phyloP scores from a whole-genome alignment of 2,113 vertebrate genomes.

The Synodontis membranacea region DNA sequence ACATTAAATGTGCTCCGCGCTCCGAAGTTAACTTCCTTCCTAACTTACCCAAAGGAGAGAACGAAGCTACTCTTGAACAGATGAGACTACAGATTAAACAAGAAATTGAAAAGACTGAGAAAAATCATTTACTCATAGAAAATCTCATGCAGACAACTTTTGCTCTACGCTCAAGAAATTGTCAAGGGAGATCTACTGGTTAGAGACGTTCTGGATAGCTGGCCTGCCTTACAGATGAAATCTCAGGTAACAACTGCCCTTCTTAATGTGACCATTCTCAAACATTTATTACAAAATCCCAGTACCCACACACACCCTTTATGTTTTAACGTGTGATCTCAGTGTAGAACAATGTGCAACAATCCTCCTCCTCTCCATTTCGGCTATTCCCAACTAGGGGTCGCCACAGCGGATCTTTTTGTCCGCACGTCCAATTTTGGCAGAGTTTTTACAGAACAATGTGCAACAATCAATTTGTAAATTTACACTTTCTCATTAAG shows the following conservation, averaged over 20 bases:
- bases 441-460: too few relatives aligned
- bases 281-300: too few relatives aligned
- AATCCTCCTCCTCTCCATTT: too few relatives aligned
- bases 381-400: too few relatives aligned
- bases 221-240: slow-evolving; percentile 38
- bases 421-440: too few relatives aligned
- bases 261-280: too few relatives aligned
- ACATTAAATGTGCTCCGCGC: slow-evolving; percentile 36
- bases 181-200: slow-evolving; percentile 26
- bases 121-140: slow-evolving; percentile 20
- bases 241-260: neutral
- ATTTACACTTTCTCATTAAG: too few relatives aligned
- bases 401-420: too few relatives aligned
- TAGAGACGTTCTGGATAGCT: slow-evolving; percentile 33
- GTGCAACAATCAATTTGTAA: too few relatives aligned
- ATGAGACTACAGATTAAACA: slow-evolving; percentile 36
- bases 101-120: slow-evolving; percentile 36
- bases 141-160: slow-evolving; percentile 41
- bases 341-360: too few relatives aligned
- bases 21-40: slow-evolving; percentile 39
- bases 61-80: slow-evolving; percentile 25
- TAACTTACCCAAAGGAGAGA: slow-evolving; percentile 30
- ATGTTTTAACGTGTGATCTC: too few relatives aligned
- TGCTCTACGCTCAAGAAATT: slow-evolving; percentile 37
- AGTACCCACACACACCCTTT: too few relatives aligned